Evolutionary conservation across 1,140 invertebrate species (phyloP).

Genomic region (Magallana gigas): DNA sequence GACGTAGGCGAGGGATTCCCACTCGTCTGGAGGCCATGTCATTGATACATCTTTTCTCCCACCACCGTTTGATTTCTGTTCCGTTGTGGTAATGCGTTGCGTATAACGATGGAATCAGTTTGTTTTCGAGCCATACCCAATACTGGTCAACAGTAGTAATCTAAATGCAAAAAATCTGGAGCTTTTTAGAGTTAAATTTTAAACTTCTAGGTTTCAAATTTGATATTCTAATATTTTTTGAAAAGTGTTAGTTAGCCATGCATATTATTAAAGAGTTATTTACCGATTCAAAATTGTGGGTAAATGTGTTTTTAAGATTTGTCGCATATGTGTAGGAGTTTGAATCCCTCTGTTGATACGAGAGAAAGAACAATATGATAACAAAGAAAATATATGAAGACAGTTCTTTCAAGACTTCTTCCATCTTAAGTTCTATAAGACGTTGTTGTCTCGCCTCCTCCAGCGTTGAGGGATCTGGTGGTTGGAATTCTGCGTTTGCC

Average conservation of each 20-base stretch:
- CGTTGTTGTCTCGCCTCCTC: conserved; percentile 71
- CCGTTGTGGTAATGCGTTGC: conserved; percentile 74
- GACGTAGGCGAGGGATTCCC: conserved; percentile 75
- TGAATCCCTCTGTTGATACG: conserved; percentile 76
- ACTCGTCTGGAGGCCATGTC: conserved; percentile 74
- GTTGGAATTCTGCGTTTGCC: conserved; percentile 68
- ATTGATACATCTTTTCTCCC: conserved; percentile 73
- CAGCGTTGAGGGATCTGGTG: conserved; percentile 72
- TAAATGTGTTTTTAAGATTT: conserved; percentile 71
- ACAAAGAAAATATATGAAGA: conserved; percentile 76
- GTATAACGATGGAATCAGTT: conserved; percentile 74
- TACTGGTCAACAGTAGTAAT: conserved; percentile 68
- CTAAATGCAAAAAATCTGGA: conserved; percentile 49
- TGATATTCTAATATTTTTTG: too few species aligned
- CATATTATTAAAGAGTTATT: not conserved
- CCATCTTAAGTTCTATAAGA: conserved; percentile 81
- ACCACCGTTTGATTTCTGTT: conserved; percentile 71
- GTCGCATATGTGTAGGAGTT: conserved; percentile 68
- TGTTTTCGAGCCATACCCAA: conserved; percentile 73
- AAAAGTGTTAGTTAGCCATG: too few species aligned
- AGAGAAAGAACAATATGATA: conserved; percentile 77
- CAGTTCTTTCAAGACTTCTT: conserved; percentile 80
- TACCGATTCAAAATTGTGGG: conserved; percentile 42
- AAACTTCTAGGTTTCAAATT: too few species aligned
- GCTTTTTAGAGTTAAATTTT: too few species aligned